These are phyloP conservation scores for Heloderma charlesbogerti DNA, from an alignment of 2,113 vertebrate species.

Conservation along the genomic window DNA sequence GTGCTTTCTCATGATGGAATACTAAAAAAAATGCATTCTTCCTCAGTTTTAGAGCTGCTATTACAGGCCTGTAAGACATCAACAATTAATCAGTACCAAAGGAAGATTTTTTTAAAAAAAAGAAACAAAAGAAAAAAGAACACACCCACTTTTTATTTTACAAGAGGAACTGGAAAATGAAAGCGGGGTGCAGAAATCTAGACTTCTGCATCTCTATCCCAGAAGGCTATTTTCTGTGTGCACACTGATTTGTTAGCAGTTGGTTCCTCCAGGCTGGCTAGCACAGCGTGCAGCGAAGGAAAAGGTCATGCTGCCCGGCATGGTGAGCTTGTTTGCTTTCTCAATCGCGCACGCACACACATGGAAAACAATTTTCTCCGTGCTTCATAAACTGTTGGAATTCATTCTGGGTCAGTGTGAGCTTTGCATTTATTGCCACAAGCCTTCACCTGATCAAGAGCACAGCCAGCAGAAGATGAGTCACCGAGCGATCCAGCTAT, in stretches of 20 bases:
- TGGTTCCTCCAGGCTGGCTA: not conserved
- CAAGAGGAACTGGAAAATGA: not conserved
- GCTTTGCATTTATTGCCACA: constrained; percentile 58
- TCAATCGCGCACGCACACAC: not conserved
- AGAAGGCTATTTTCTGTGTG: not conserved
- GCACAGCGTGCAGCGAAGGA: not conserved
- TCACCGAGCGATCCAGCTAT: not conserved
- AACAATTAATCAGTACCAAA: not conserved
- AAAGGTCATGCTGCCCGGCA: not conserved
- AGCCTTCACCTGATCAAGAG: not conserved
- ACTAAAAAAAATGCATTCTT: not conserved
- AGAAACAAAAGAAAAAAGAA: too few species aligned
- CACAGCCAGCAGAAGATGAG: not conserved
- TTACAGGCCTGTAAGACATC: not conserved
- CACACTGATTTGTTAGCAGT: not conserved
- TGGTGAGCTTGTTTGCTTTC: too few species aligned
- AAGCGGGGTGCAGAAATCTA: not conserved
- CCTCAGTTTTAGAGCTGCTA: not conserved
- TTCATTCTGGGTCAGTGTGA: constrained; percentile 56
- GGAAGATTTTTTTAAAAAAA: too few species aligned
- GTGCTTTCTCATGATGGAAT: not conserved
- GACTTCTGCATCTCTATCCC: not conserved
- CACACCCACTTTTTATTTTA: not conserved
- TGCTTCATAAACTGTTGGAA: constrained; percentile 59
- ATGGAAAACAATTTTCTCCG: not conserved